Conservation (phyloP, 92 coral and sea anemone genomes). For the Epizoanthus stellaris region DNA sequence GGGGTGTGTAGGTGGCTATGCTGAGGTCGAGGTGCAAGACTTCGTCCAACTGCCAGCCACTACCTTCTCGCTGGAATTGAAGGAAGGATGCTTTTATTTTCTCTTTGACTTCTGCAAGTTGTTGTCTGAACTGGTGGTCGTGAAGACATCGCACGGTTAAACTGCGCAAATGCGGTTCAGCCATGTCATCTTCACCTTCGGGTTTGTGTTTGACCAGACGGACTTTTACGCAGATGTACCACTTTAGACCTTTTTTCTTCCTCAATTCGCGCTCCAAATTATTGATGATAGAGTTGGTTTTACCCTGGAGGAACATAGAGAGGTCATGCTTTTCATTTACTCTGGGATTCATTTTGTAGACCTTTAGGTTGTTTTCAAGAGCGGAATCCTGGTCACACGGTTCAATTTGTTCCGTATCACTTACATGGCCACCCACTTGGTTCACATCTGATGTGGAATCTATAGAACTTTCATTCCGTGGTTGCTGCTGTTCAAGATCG, state of each 20-base stretch:
- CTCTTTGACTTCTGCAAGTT: conserved; percentile 27
- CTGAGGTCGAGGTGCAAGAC: conserved; percentile 48
- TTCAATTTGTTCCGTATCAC: too few species aligned
- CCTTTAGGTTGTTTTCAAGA: too few species aligned
- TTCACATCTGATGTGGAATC: too few species aligned
- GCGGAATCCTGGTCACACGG: too few species aligned
- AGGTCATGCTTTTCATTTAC: conserved; percentile 34
- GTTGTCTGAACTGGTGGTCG: conserved; percentile 12
- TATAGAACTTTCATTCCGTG: too few species aligned
- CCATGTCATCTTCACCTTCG: conserved; percentile 35
- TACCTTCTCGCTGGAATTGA: conserved; percentile 39
- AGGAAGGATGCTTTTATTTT: conserved; percentile 31
- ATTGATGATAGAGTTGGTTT: not conserved
- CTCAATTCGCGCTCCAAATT: conserved; percentile 17
- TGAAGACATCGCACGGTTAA: not conserved
- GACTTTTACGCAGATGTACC: conserved; percentile 38
- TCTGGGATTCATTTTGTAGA: not conserved
- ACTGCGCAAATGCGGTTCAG: conserved; percentile 61
- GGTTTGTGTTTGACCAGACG: conserved; percentile 44
- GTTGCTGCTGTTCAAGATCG: too few species aligned
- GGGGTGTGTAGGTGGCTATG: conserved; percentile 51
- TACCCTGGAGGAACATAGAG: conserved; percentile 32
- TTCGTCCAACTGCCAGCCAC: conserved; percentile 47
- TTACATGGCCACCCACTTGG: too few species aligned
- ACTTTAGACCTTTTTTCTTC: conserved; percentile 25